Conservation (phyloP, 2,888 invertebrate genomes). For the Platycheirus rosarum region DNA sequence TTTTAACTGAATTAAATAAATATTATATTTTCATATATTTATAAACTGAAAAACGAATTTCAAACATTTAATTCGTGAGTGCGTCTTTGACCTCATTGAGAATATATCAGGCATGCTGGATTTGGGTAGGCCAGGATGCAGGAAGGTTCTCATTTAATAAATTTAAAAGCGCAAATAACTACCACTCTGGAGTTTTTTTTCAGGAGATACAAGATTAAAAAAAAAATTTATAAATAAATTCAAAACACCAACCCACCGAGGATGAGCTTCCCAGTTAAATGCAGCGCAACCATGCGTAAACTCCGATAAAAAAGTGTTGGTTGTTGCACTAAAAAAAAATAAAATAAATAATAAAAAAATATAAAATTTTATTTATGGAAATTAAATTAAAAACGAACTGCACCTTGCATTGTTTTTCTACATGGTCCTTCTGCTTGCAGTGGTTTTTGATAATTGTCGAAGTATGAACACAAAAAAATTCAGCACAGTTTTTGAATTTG, state of each 20-base stretch:
- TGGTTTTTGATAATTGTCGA: neutral
- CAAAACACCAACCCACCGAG: constrained; percentile 11
- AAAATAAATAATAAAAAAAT: too few species aligned
- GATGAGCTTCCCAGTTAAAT: constrained; percentile 2
- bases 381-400: constrained; percentile 1
- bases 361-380: neutral
- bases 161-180: constrained; percentile 1
- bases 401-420: neutral
- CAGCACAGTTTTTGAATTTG: neutral
- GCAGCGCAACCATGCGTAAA: constrained; percentile 12
- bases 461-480: neutral
- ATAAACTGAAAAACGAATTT: neutral
- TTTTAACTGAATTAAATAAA: constrained; percentile 19
- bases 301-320: neutral
- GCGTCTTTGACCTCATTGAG: neutral
- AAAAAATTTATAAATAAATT: constrained; percentile 10
- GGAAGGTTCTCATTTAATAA: constrained; percentile 11
- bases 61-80: constrained; percentile 8
- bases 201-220: neutral
- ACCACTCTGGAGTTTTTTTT: constrained; percentile 2
- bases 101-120: too few species aligned
- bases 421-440: neutral
- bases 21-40: constrained; percentile 19
- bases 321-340: too few species aligned
- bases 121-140: neutral